Base-by-base conservation (phyloP, 2,113 vertebrate species). In the Grammomys surdaster region DNA sequence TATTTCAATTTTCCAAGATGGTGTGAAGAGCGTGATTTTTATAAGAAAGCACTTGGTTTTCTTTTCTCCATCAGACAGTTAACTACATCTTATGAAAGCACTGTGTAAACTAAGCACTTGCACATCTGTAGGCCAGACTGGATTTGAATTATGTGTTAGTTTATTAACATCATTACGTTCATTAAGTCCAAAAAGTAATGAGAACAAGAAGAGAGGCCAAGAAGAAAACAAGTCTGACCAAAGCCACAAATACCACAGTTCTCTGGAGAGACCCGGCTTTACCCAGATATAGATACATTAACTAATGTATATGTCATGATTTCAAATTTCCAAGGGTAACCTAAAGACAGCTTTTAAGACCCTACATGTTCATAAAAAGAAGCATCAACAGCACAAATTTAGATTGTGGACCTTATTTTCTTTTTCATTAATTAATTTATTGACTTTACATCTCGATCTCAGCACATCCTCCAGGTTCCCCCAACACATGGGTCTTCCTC, bases 101-200 rank as follows among this genome's bases (percentile, higher is more conserved):
- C 73, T 33, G 17, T 80, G 12, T 24, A 51, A 63, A 89, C 51
- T 67, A 90, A 94, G 92, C 31, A 94, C 73, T 89, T 31, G 28
- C 93, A 95, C 94, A 93, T 96, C 90, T 97, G 95, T 69, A 72
- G 43, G 70, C 87, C 97, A 98, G 92, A 96, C 40, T 93, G 24
- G 63, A 56, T 73, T 54, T 91, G 75, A 89, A 36, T 70, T 90
- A 76, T 76, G 88, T 31, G 54, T 91, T 91, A 91, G 54, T 94
- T 95, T 96, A 85, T 87, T 97, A 95, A 69, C 26, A 40, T 75
- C 63, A 70, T 94, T 96, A 89, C 94, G 88, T 84, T 56, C 17
- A 28, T 69, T 31, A 92, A 92, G n/a, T 60, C 70, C 58, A 33
- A 48, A 88, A n/a, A 89, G 3, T 72, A 48, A 91, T 40, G 19